phyloP scores from a whole-genome alignment of 1,140 invertebrate genomes.

The Lordiphosa clarofinis region DNA sequence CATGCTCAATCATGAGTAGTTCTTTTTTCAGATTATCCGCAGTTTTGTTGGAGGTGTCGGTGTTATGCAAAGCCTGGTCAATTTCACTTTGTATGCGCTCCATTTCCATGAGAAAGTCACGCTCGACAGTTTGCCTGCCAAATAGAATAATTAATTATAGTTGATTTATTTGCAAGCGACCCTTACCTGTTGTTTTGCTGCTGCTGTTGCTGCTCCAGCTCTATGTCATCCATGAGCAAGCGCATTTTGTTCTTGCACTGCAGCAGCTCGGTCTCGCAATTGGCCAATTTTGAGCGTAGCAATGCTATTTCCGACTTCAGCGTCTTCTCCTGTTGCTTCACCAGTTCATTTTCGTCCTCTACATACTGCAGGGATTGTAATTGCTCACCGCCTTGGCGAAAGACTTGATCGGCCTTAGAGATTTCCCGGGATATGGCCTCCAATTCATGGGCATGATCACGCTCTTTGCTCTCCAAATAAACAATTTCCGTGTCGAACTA shows the following conservation, averaged over 20 bases:
- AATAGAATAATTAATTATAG: slow-evolving; percentile 21
- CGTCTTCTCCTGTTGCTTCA: slow-evolving; percentile 92
- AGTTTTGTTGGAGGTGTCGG: slow-evolving; percentile 89
- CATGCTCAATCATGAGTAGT: slow-evolving; percentile 87
- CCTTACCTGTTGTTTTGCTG: slow-evolving; percentile 70
- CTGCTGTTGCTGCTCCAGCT: slow-evolving; percentile 80
- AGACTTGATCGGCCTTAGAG: slow-evolving; percentile 86
- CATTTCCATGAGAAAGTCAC: slow-evolving; percentile 88
- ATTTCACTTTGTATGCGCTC: slow-evolving; percentile 90
- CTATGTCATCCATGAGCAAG: slow-evolving; percentile 85
- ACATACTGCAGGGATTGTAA: slow-evolving; percentile 88
- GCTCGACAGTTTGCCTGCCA: slow-evolving; percentile 85
- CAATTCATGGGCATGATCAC: slow-evolving; percentile 91
- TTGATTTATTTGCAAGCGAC: no score
- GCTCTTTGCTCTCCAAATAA: slow-evolving; percentile 92
- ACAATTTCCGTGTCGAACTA: slow-evolving; percentile 93
- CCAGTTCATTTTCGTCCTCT: slow-evolving; percentile 92
- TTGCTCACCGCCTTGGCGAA: slow-evolving; percentile 89
- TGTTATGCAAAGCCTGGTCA: slow-evolving; percentile 89
- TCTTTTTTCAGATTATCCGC: slow-evolving; percentile 90
- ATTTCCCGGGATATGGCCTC: slow-evolving; percentile 91
- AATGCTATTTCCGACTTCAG: slow-evolving; percentile 91
- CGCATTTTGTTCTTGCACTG: slow-evolving; percentile 94
- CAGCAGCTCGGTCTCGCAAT: slow-evolving; percentile 92
- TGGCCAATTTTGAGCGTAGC: slow-evolving; percentile 89